These are phyloP conservation scores for Meriones unguiculatus DNA, from an alignment of 2,113 vertebrate species.

Conservation along the genomic window DNA sequence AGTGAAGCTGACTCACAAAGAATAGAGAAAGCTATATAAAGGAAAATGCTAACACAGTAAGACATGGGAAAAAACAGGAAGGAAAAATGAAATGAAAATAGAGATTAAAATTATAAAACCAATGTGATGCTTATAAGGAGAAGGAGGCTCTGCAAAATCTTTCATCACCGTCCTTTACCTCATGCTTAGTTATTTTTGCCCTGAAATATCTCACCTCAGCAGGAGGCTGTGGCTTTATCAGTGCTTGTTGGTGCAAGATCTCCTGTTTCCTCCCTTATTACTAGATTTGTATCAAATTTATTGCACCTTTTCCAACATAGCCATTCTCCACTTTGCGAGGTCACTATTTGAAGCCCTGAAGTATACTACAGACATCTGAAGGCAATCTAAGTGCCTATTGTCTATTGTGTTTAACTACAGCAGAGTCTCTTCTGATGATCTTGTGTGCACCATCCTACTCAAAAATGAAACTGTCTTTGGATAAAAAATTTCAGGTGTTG, in stretches of 20 bases:
- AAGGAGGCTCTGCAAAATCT: neutral
- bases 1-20: neutral
- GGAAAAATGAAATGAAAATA: neutral
- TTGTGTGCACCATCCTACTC: neutral
- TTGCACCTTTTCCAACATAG: constrained; percentile 21
- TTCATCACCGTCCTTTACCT: neutral
- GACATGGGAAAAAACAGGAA: neutral
- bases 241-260: neutral
- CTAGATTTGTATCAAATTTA: neutral
- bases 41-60: neutral
- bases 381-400: neutral
- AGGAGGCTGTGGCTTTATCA: neutral
- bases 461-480: constrained; percentile 16
- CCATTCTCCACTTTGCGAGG: neutral
- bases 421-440: neutral
- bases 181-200: neutral
- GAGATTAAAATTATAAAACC: neutral
- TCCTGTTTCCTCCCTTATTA: constrained; percentile 14
- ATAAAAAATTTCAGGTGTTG: constrained; percentile 7
- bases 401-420: neutral
- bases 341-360: neutral
- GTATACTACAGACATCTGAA: neutral
- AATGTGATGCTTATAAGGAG: neutral
- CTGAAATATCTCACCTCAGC: constrained; percentile 31
- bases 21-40: constrained; percentile 5